Evolutionary conservation across 2,888 invertebrate genomes (phyloP).

Genomic region (Pandemis corylana): DNA sequence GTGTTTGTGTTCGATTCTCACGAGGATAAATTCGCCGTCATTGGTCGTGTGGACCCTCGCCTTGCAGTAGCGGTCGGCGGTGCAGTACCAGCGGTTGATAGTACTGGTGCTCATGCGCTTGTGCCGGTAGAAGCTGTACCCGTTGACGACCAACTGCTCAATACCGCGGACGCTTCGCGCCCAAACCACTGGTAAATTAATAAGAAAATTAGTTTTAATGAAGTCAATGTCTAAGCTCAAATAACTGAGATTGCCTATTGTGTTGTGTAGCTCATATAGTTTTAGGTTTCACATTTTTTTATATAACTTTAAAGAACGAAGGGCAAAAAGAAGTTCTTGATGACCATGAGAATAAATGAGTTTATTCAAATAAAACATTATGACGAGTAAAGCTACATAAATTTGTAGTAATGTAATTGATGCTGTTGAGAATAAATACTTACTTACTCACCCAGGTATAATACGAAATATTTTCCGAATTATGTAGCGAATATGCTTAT

Average conservation of each 20-base stretch:
- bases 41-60: constrained; percentile 40
- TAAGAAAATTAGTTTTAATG: not conserved
- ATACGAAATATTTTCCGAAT: no score
- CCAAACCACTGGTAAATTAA: constrained; percentile 4
- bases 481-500: no score
- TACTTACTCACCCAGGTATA: not conserved
- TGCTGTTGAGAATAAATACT: no score
- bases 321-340: not conserved
- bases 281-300: no score
- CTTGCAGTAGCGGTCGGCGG: constrained; percentile 23
- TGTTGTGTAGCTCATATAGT: no score
- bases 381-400: not conserved
- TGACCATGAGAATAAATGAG: not conserved
- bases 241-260: no score
- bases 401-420: no score
- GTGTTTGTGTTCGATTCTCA: constrained; percentile 44
- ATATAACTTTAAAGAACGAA: no score
- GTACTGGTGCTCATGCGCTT: constrained; percentile 18
- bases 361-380: not conserved
- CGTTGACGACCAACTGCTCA: constrained; percentile 51
- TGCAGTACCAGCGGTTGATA: constrained; percentile 28
- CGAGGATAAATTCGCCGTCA: constrained; percentile 23
- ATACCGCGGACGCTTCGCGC: constrained; percentile 41
- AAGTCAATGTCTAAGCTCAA: no score
- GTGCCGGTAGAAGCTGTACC: constrained; percentile 55